These are phyloP conservation scores for Trisateles emortualis DNA, from an alignment of 2,888 invertebrate genomes.

Conservation along the genomic window DNA sequence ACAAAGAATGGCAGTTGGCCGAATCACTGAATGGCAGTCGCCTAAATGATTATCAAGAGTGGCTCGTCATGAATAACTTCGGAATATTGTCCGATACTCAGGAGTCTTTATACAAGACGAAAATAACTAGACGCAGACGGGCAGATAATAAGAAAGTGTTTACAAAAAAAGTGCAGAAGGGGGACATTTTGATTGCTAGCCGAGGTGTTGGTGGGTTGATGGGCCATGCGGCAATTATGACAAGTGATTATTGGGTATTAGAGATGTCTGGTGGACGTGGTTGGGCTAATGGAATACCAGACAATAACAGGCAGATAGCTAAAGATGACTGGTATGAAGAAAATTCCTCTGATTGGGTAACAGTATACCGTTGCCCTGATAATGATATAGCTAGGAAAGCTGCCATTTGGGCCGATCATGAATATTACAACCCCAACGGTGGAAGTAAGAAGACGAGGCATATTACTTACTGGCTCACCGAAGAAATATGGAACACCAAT, in stretches of 20 bases:
- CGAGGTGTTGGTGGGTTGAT: constrained; percentile 34
- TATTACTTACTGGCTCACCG: constrained; percentile 57
- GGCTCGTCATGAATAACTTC: constrained; percentile 72
- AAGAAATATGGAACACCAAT: constrained; percentile 54
- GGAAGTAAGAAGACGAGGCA: constrained; percentile 59
- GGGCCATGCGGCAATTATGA: constrained; percentile 68
- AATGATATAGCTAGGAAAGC: constrained; percentile 50
- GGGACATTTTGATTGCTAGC: constrained; percentile 62
- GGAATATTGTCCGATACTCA: constrained; percentile 66
- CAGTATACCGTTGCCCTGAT: constrained; percentile 62
- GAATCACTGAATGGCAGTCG: constrained; percentile 52
- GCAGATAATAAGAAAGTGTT: constrained; percentile 63
- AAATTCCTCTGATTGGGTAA: constrained; percentile 63
- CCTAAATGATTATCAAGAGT: constrained; percentile 66
- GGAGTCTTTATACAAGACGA: constrained; percentile 63
- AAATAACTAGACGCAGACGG: constrained; percentile 63
- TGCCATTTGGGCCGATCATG: constrained; percentile 63
- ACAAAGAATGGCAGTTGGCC: constrained; percentile 56
- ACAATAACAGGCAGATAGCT: constrained; percentile 62
- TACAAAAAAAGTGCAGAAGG: constrained; percentile 62
- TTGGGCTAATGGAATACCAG: constrained; percentile 53
- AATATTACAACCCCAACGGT: constrained; percentile 59
- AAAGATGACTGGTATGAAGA: constrained; percentile 64
- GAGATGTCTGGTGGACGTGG: constrained; percentile 65
- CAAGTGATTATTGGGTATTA: constrained; percentile 61